These are phyloP conservation scores for Scrobipalpa costella DNA, from an alignment of 2,888 invertebrate genomes.

Conservation along the genomic window DNA sequence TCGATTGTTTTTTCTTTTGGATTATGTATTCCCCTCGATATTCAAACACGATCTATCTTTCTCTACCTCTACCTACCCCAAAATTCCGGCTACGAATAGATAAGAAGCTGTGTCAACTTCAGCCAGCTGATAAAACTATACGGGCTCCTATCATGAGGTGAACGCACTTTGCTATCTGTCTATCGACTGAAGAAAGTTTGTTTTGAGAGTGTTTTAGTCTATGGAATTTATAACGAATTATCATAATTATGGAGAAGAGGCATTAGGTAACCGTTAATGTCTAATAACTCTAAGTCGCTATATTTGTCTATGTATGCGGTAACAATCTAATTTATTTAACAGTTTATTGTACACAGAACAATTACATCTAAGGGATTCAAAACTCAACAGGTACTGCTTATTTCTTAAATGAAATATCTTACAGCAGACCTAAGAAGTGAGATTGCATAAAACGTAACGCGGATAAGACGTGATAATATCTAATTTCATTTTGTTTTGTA, in stretches of 20 bases:
- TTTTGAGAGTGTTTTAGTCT: conserved; percentile 1
- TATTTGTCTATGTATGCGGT: too few species aligned
- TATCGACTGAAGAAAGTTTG: conserved; percentile 8
- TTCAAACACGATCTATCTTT: background rate
- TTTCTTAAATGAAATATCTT: too few species aligned
- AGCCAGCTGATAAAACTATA: conserved; percentile 18
- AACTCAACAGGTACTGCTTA: too few species aligned
- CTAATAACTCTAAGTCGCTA: too few species aligned
- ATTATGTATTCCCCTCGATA: background rate
- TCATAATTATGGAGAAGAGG: too few species aligned
- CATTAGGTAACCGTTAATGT: too few species aligned
- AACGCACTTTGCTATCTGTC: conserved; percentile 6
- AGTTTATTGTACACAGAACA: too few species aligned
- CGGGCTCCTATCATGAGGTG: conserved; percentile 12
- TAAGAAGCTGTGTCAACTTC: conserved; percentile 9
- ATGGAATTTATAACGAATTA: background rate
- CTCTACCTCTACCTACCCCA: conserved; percentile 9
- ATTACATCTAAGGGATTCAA: too few species aligned
- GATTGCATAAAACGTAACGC: too few species aligned
- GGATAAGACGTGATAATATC: too few species aligned
- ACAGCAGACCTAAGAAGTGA: too few species aligned
- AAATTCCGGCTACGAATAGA: background rate
- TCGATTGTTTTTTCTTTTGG: background rate
- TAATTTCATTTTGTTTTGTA: background rate
- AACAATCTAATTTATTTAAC: too few species aligned